phyloP scores from a whole-genome alignment of 2,113 vertebrate species.

The Pseudopipra pipra region DNA sequence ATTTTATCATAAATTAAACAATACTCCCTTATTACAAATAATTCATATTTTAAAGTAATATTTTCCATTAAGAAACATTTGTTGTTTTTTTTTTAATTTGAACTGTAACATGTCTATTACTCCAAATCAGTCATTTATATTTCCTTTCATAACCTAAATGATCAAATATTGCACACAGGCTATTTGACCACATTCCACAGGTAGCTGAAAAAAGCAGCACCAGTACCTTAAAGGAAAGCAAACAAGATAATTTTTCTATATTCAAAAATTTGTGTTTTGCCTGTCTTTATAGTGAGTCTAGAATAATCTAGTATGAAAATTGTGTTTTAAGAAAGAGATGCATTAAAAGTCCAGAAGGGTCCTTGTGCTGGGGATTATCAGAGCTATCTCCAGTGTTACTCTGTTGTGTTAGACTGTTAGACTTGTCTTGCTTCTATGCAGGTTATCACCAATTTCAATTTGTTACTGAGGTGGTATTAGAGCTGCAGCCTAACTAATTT shows the following conservation, averaged over 20 bases:
- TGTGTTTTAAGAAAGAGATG: background rate
- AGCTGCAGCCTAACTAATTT: background rate
- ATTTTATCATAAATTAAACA: background rate
- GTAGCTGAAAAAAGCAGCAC: background rate
- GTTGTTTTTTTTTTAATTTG: background rate
- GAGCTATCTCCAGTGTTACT: no score
- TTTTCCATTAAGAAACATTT: background rate
- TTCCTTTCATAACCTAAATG: background rate
- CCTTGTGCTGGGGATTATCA: background rate
- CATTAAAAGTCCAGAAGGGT: background rate
- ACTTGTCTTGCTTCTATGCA: background rate
- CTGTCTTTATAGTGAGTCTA: background rate
- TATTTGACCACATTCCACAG: background rate
- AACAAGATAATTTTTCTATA: background rate
- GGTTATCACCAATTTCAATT: background rate
- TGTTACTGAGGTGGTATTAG: background rate
- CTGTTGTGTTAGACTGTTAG: background rate
- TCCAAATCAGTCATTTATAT: background rate
- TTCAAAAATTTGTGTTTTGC: background rate
- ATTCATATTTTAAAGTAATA: background rate
- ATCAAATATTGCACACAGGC: rapidly evolving
- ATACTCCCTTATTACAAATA: background rate
- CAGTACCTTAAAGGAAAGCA: background rate
- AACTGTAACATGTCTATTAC: background rate
- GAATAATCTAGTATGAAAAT: background rate